phyloP scores from a whole-genome alignment of 2,888 invertebrate genomes.

The Pocota personata region DNA sequence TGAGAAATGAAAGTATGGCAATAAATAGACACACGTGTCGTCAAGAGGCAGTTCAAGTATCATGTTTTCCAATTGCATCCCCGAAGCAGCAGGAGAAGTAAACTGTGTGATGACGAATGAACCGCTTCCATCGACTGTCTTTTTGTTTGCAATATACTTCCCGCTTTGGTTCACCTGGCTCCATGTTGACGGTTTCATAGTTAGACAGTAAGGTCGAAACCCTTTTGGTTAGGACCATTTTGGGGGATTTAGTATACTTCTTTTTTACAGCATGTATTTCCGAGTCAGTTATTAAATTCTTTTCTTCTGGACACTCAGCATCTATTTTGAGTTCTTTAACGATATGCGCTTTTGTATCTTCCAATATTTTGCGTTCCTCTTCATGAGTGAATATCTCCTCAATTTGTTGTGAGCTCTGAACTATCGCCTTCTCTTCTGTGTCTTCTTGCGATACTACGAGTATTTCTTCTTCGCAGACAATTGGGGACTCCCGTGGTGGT shows the following conservation, averaged over 20 bases:
- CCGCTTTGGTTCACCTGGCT: constrained; percentile 21
- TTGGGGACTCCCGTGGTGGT: constrained; percentile 68
- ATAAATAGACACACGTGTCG: constrained; percentile 78
- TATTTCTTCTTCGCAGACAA: constrained; percentile 52
- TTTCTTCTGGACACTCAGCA: not conserved
- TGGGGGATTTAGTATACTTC: constrained; percentile 47
- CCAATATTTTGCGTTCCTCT: constrained; percentile 23
- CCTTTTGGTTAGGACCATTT: constrained; percentile 70
- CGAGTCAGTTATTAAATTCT: not conserved
- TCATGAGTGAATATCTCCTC: not conserved
- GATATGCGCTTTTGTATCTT: constrained; percentile 17
- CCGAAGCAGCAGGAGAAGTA: constrained; percentile 75
- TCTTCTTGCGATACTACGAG: constrained; percentile 11
- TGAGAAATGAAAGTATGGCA: constrained; percentile 81
- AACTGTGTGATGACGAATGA: constrained; percentile 80
- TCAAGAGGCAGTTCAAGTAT: constrained; percentile 58
- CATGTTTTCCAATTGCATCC: not conserved
- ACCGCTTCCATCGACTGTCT: constrained; percentile 56
- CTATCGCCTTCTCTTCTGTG: constrained; percentile 32
- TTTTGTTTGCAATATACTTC: constrained; percentile 39
- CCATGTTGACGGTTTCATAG: not conserved
- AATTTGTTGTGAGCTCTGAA: not conserved
- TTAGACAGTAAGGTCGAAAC: constrained; percentile 69
- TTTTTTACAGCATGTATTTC: constrained; percentile 9
- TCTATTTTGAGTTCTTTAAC: constrained; percentile 37